Base-by-base conservation (phyloP, 2,888 invertebrate species). In the Ophonus ardosiacus region DNA sequence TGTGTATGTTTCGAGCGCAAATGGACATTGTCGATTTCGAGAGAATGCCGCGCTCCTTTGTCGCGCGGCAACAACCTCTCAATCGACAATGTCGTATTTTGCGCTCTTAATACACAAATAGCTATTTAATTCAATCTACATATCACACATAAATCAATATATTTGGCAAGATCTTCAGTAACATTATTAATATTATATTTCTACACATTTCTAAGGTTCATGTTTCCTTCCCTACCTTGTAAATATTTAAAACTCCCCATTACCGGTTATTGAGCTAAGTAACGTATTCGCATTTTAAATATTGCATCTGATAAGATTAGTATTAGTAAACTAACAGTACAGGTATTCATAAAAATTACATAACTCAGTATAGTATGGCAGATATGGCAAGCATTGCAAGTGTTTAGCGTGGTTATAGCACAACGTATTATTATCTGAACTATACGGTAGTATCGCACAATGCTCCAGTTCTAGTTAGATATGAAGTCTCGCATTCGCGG, bases 401-500 rank as follows among this genome's bases (percentile, higher is more conserved):
- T 68, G 68, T 68, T 68, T 68, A 68, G 68, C n/a, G 68, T 65
- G 13, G 59, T 7, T 38, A n/a, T 38, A 68, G 38, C 43, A 51
- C 43, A 13, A 51, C 31, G 40, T 38, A n/a, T 38, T 38, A 68
- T 68, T 68, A 68, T 40, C n/a, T 7, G 24, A 13, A n/a, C 31
- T 31, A 38, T 24, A 38, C 68, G 68, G 68, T 68, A 38, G 68
- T 68, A 68, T 68, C 68, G 68, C 40, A 38, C 68, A 38, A 68
- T 68, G 68, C 68, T 68, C 68, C 31, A 68, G 68, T 68, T 68
- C 40, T 68, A 68, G 68, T 68, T 31, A 68, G 68, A 68, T 68
- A 68, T 15, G 68, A 68, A 38, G 63, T 31, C 31, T 31, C 24
- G 7, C 10, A 59, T 31, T 68, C 68, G 17, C n/a, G n/a, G 63